phyloP scores from a whole-genome alignment of 2,113 vertebrate genomes.

The Bothrops jararaca region DNA sequence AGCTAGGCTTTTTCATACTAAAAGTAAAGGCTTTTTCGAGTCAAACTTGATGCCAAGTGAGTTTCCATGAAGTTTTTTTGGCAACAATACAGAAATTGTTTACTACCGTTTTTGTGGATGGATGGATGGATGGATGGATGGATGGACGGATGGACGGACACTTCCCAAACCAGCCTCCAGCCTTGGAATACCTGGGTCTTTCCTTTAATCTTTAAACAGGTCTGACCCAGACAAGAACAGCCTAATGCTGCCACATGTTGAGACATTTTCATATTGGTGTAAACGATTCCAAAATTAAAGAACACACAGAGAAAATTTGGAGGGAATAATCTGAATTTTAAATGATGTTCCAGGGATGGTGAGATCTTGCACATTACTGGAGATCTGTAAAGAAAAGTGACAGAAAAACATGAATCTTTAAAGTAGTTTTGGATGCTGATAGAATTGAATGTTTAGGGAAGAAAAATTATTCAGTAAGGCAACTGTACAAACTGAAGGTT shows the following conservation, averaged over 20 bases:
- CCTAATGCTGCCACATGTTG: background rate
- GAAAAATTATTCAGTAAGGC: background rate
- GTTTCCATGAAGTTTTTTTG: background rate
- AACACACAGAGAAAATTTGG: background rate
- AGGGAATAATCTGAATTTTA: constrained; percentile 34
- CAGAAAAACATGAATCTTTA: background rate
- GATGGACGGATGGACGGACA: background rate
- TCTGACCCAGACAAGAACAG: background rate
- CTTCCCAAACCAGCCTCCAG: background rate
- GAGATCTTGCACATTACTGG: constrained; percentile 7
- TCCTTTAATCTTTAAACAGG: background rate
- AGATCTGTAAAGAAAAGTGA: constrained; percentile 30
- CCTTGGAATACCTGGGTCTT: background rate
- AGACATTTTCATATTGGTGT: background rate
- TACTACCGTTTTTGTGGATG: background rate
- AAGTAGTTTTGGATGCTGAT: background rate
- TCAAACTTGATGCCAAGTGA: background rate
- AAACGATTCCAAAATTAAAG: constrained; percentile 7
- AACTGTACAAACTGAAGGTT: background rate
- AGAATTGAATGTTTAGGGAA: background rate
- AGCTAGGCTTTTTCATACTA: background rate
- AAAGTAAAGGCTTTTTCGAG: background rate
- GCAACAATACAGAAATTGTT: background rate
- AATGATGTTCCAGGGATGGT: constrained; percentile 24
- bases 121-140: background rate